phyloP scores from a whole-genome alignment of 2,888 invertebrate species.

The Agrochola macilenta region DNA sequence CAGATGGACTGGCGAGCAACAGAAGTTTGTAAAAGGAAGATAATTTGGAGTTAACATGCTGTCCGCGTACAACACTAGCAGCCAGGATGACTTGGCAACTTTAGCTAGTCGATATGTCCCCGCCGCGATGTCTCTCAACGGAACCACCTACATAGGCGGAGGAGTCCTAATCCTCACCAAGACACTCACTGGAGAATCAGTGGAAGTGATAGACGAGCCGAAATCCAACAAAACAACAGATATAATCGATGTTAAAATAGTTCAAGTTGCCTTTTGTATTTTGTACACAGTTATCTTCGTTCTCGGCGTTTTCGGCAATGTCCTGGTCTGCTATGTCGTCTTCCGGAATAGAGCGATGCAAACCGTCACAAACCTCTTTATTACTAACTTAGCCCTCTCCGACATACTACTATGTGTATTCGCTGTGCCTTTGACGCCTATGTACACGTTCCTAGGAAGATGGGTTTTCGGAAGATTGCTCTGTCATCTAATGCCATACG shows the following conservation, averaged over 20 bases:
- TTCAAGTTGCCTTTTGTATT: slow-evolving; percentile 94
- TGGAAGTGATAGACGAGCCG: slow-evolving; percentile 85
- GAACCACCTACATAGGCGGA: slow-evolving; percentile 77
- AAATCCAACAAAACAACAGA: slow-evolving; percentile 87
- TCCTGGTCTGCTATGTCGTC: slow-evolving; percentile 96
- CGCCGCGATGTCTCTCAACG: slow-evolving; percentile 83
- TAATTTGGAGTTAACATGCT: slow-evolving; percentile 73
- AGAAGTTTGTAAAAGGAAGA: slow-evolving; percentile 45
- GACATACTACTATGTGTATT: slow-evolving; percentile 96
- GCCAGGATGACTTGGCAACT: slow-evolving; percentile 71
- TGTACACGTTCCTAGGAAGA: slow-evolving; percentile 95
- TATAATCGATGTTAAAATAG: slow-evolving; percentile 92
- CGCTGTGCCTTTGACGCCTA: slow-evolving; percentile 97
- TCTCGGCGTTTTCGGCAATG: slow-evolving; percentile 95
- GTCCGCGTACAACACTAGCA: slow-evolving; percentile 70
- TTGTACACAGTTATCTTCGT: slow-evolving; percentile 95
- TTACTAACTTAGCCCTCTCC: slow-evolving; percentile 96
- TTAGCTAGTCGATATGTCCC: slow-evolving; percentile 75
- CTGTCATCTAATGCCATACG: slow-evolving; percentile 96
- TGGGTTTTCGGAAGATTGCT: slow-evolving; percentile 96
- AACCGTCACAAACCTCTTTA: slow-evolving; percentile 97
- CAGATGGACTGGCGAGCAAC: slow-evolving; percentile 81
- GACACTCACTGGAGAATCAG: slow-evolving; percentile 85
- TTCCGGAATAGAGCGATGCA: slow-evolving; percentile 96
- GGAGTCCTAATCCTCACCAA: slow-evolving; percentile 85